These are phyloP conservation scores for Varecia variegata DNA, from an alignment of 2,797 vertebrate genomes.

Conservation along the genomic window DNA sequence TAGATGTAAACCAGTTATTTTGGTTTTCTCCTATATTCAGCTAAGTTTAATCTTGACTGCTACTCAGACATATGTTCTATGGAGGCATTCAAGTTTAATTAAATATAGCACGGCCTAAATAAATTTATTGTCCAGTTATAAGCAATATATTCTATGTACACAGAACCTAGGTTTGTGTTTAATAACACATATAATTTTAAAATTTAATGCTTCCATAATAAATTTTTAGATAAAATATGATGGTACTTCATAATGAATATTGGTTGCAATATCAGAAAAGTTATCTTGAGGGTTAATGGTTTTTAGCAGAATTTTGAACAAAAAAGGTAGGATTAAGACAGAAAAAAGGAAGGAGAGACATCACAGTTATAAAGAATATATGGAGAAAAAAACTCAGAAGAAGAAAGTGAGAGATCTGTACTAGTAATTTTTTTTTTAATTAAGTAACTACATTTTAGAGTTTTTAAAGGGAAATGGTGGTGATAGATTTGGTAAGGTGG, in stretches of 20 bases:
- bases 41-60: not conserved
- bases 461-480: not conserved
- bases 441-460: not conserved
- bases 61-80: not conserved
- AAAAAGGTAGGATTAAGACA: not conserved
- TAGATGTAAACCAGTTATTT: not conserved
- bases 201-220: not conserved
- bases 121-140: not conserved
- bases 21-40: not conserved
- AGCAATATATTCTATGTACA: not conserved
- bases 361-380: not conserved
- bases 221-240: not conserved
- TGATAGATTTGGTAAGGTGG: not conserved
- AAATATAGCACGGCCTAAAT: not conserved
- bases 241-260: not conserved
- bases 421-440: not conserved
- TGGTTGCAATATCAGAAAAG: not conserved
- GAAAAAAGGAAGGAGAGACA: not conserved
- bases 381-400: not conserved
- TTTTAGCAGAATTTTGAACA: not conserved
- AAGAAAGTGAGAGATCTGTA: not conserved
- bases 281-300: not conserved
- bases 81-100: not conserved
- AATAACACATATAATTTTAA: not conserved
- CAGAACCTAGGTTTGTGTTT: not conserved